Evolutionary conservation across 2,888 invertebrate genomes (phyloP).

Genomic region (Escarpia spicata): DNA sequence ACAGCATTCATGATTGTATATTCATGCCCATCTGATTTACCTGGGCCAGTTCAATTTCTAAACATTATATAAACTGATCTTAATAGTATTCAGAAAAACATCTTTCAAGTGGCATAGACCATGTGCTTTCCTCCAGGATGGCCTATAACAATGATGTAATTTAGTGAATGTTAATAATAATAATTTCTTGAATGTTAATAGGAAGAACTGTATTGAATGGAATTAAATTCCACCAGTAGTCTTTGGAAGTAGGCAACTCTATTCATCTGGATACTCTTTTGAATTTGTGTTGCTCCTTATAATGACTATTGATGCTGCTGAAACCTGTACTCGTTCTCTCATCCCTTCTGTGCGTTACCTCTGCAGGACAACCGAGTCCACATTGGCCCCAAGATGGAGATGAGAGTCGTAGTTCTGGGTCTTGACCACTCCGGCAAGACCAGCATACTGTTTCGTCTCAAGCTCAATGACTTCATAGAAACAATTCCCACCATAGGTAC

Average conservation of each 20-base stretch:
- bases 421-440: conserved; percentile 73
- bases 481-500: conserved; percentile 71
- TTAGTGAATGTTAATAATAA: too few species aligned
- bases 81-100: too few species aligned
- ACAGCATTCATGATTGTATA: too few species aligned
- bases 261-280: not conserved
- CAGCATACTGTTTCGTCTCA: conserved; percentile 71
- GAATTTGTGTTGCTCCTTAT: not conserved
- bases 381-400: conserved; percentile 73
- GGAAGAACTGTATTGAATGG: too few species aligned
- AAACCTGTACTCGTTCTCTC: not conserved
- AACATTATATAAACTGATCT: too few species aligned
- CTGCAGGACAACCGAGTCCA: conserved; percentile 71
- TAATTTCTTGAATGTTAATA: too few species aligned
- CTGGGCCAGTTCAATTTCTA: too few species aligned
- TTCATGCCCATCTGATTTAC: too few species aligned
- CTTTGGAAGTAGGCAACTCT: not conserved
- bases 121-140: too few species aligned
- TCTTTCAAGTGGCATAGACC: too few species aligned
- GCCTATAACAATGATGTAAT: too few species aligned
- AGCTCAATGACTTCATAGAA: conserved; percentile 70
- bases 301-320: not conserved
- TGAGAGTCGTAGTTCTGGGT: conserved; percentile 72
- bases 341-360: conserved; percentile 23
- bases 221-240: too few species aligned